Conservation (phyloP, 2,113 vertebrate genomes). For the Motacilla alba region DNA sequence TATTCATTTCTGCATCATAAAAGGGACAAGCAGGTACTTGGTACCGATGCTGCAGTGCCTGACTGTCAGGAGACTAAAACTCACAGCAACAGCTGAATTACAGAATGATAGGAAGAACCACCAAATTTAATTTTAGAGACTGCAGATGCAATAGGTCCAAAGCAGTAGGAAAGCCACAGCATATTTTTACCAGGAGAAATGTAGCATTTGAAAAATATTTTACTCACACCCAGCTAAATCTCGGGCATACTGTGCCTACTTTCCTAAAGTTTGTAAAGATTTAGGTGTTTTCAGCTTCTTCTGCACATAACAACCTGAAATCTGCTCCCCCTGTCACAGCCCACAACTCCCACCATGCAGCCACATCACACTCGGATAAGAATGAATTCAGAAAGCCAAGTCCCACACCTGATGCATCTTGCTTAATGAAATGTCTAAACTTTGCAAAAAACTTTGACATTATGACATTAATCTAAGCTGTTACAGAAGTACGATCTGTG, state of each 20-base stretch:
- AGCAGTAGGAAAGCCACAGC: background rate
- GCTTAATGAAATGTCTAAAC: background rate
- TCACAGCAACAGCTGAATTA: background rate
- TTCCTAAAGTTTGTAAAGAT: background rate
- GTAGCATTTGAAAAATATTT: background rate
- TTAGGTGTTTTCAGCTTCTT: background rate
- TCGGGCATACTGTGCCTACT: background rate
- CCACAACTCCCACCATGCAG: background rate
- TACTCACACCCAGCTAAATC: background rate
- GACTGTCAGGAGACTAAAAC: background rate
- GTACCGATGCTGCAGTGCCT: background rate
- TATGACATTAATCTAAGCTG: background rate
- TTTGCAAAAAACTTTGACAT: background rate
- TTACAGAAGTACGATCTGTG: background rate
- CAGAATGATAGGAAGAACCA: fast-evolving
- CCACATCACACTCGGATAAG: background rate
- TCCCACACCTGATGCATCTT: background rate
- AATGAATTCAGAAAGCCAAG: background rate
- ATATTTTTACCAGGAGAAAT: background rate
- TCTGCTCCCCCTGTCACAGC: background rate
- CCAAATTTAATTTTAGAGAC: background rate
- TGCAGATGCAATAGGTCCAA: background rate
- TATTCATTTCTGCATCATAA: fast-evolving
- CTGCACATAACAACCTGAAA: background rate
- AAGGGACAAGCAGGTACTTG: background rate